These are phyloP conservation scores for Cossypha caffra DNA, from an alignment of 2,797 vertebrate genomes.

Conservation along the genomic window DNA sequence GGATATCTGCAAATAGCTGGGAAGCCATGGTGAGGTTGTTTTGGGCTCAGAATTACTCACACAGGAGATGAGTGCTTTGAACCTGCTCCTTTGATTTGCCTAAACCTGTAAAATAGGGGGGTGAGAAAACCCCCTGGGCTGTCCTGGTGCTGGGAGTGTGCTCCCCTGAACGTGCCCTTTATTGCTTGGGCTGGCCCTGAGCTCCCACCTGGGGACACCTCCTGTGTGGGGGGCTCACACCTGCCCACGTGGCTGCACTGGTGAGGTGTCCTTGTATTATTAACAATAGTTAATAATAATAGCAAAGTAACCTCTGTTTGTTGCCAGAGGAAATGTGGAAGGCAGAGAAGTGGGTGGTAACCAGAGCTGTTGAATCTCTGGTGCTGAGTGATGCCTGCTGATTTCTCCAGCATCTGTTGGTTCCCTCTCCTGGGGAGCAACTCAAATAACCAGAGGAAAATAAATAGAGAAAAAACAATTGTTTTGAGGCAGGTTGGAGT, in stretches of 20 bases:
- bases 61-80: accelerated
- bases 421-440: not conserved
- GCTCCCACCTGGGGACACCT: not conserved
- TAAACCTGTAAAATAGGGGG: not conserved
- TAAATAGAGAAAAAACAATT: not conserved
- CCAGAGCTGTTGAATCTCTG: not conserved
- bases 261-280: not conserved
- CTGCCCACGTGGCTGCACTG: not conserved
- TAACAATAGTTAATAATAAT: not conserved
- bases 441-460: not conserved
- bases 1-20: not conserved
- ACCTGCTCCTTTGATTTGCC: not conserved
- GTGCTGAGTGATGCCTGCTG: not conserved
- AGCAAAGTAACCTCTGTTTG: not conserved
- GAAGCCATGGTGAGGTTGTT: not conserved
- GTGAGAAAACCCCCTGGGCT: not conserved
- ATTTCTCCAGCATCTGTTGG: not conserved
- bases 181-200: not conserved
- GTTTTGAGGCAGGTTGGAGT: not conserved
- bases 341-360: not conserved
- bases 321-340: accelerated
- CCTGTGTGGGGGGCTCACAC: not conserved
- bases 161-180: not conserved
- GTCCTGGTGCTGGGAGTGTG: not conserved
- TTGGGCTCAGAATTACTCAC: not conserved